Evolutionary conservation across 1,140 invertebrate genomes (phyloP), one percentile per base, ranked within the genome.

Genomic region (Leguminivora glycinivorella): DNA sequence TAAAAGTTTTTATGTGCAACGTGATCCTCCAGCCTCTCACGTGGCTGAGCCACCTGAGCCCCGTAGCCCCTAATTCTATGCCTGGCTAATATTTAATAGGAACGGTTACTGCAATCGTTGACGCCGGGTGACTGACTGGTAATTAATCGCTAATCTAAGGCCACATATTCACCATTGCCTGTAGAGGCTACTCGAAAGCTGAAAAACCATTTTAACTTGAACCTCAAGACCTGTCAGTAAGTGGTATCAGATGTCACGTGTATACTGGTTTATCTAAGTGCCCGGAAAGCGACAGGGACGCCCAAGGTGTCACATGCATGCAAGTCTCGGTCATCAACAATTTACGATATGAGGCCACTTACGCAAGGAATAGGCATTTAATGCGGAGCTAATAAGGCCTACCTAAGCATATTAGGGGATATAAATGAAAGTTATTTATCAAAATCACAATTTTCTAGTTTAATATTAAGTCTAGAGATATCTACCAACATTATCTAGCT

Each of bases 71-170:
- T 52, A 52, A 52, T 52, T 52, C 19, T 52, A 52, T 52, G 47
- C 47, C 47, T 52, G 47, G 19, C 47, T 52, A 52, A 52, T 52
- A 52, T 52, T 52, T 52, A 52, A 52, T 52, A 9, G 47, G 19
- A 52, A 52, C 7, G 47, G 47, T 22, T 52, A 52, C 47, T 31
- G 14, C 25, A 29, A 26, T 63, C 58, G 25, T 26, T 63, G 58
- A 63, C 29, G 26, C 58, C 58, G 25, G 14, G 58, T 29, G 7
- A 17, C 58, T 63, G 31, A 63, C 58, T 63, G n/a, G 58, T n/a
- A 63, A 63, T 63, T 63, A 63, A 63, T 29, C 58, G 25, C 26
- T 63, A 63, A 63, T 63, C 25, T 17, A 63, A 63, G 47, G 17
- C 58, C 58, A 29, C 7, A 7, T 52, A 52, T 52, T 52, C 0